A percentile compares a stretch with the other conserved stretches of the same genome.
Conservation (phyloP, 2,888 invertebrate species). For the Limenitis camilla region DNA sequence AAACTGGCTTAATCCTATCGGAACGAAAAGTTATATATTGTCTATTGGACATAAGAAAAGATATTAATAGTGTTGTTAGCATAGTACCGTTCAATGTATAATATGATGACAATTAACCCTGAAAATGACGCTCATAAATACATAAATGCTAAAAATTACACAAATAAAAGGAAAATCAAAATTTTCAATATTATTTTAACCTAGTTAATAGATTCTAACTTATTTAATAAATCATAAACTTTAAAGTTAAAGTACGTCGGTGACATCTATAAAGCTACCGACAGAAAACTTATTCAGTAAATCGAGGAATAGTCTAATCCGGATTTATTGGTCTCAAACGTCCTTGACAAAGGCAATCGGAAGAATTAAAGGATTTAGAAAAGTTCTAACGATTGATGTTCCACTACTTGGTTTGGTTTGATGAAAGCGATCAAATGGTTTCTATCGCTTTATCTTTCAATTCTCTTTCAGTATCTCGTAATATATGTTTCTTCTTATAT, state of each 20-base stretch:
- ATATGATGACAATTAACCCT: too few species aligned
- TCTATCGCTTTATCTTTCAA: neutral
- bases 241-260: conserved; percentile 20
- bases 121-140: too few species aligned
- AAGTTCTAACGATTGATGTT: conserved; percentile 46
- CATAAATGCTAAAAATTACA: too few species aligned
- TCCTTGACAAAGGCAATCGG: conserved; percentile 37
- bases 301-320: conserved; percentile 48
- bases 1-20: too few species aligned
- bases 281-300: conserved; percentile 37
- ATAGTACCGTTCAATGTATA: too few species aligned
- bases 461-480: neutral
- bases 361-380: conserved; percentile 55
- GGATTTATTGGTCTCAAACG: conserved; percentile 43
- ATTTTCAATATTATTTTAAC: neutral
- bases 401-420: conserved; percentile 21
- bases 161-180: neutral
- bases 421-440: neutral
- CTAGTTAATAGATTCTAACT: neutral
- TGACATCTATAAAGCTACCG: conserved; percentile 37
- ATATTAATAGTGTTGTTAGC: too few species aligned
- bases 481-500: too few species aligned
- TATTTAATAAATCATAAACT: conserved; percentile 13
- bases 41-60: too few species aligned
- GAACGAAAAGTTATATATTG: too few species aligned